Evolutionary conservation across 2,797 vertebrate species (phyloP), one percentile per base, ranked within the genome.

Genomic region (Garrulus glandarius): DNA sequence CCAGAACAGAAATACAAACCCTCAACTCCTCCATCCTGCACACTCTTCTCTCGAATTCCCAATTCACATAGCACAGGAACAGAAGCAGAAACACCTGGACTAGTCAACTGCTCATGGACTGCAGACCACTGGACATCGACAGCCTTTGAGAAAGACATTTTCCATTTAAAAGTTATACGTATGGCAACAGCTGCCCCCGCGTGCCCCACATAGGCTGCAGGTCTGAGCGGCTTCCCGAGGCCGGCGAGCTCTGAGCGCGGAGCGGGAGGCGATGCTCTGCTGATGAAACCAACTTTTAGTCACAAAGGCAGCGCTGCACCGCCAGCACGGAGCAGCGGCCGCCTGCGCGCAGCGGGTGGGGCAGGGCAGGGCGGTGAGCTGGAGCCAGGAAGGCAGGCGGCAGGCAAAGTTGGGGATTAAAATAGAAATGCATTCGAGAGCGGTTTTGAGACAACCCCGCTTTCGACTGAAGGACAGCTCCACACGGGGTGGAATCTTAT

Each of bases 81-180:
- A 92, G 96, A 93, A 97, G 96, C 94, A 91, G 94, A 96, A 97
- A 94, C 95, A 97, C 93, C 93, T 90, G 93, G 81, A 82, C 95
- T 88, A 94, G 92, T 89, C 95, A 97, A 95, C 80, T 86, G 91
- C 95, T 97, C 96, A 95, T 43, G 80, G 68, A 91, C 95, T 97
- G 96, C 95, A 92, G 96, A 97, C 96, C 93, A 84, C 88, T 96
- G 97, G 96, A 95, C 93, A 96, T 96, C 92, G 93, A 37, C 92
- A 96, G 96, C 94, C 96, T 96, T 97, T 97, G 96, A 97, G 96
- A 97, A 88, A 97, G 97, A 94, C 97, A 97, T 97, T 92, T 97
- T 97, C 97, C 97, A 95, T 96, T 93, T 95, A 97, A 96, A 88
- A 93, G 93, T 91, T 89, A 89, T 6, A 61, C 81, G 87, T 95